A percentile compares a stretch with the other conserved stretches of the same genome.
Evolutionary conservation across 2,888 invertebrate species (phyloP).

Genomic region (Apotomis betuletana): DNA sequence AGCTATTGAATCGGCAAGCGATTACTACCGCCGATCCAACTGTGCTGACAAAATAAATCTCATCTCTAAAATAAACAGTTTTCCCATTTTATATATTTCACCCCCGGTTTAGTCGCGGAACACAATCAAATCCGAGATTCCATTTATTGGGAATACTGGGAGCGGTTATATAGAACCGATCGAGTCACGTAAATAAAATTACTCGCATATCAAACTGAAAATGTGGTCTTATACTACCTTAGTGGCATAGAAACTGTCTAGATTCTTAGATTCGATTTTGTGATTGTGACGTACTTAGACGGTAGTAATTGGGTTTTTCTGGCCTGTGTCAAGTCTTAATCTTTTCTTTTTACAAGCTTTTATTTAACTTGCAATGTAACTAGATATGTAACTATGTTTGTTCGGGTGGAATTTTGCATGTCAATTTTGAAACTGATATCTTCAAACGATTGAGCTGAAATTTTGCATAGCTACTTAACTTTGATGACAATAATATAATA

Average conservation of each 20-base stretch:
- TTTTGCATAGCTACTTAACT: no score
- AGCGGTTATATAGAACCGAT: slow-evolving; percentile 8
- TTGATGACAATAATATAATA: no score
- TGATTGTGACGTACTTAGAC: neutral
- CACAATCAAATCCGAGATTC: slow-evolving; percentile 19
- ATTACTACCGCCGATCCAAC: slow-evolving; percentile 17
- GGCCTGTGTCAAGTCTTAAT: no score
- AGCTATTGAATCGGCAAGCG: slow-evolving; percentile 17
- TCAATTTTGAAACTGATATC: no score
- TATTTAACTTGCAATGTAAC: no score
- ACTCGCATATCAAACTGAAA: neutral
- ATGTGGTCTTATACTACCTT: neutral
- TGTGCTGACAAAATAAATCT: slow-evolving; percentile 26
- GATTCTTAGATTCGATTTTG: neutral
- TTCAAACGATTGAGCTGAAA: no score
- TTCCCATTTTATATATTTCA: slow-evolving; percentile 28
- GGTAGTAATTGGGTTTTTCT: no score
- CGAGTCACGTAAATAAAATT: neutral
- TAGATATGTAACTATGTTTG: no score
- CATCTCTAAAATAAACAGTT: slow-evolving; percentile 39
- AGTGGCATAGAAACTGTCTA: neutral
- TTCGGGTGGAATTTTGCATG: no score
- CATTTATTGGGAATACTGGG: slow-evolving; percentile 6
- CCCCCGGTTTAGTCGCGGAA: slow-evolving; percentile 22
- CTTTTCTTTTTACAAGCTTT: no score